Evolutionary conservation across 2,888 invertebrate genomes (phyloP).

Genomic region (Sarcophaga carnaria): DNA sequence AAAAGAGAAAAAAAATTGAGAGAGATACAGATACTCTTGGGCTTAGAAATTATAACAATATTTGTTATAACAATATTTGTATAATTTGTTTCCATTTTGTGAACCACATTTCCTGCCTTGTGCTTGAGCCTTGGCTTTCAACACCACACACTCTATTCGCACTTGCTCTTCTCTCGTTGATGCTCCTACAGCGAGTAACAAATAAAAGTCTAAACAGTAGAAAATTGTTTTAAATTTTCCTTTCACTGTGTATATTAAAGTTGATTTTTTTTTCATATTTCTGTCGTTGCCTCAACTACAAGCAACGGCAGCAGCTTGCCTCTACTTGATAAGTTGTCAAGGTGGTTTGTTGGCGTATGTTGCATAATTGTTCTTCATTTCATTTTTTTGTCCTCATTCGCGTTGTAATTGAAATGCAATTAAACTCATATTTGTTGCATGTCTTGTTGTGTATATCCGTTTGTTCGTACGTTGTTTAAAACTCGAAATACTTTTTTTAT

Average conservation of each 20-base stretch:
- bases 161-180: neutral
- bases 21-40: neutral
- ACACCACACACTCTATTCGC: conserved; percentile 4
- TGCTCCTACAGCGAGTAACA: neutral
- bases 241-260: conserved; percentile 26
- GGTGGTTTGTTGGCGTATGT: neutral
- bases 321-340: no score
- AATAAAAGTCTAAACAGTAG: neutral
- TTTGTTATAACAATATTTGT: conserved; percentile 60
- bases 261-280: no score
- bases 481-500: no score
- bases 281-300: no score
- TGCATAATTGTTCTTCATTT: conserved; percentile 53
- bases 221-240: conserved; percentile 44
- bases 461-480: neutral
- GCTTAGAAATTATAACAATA: conserved; percentile 52
- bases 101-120: neutral
- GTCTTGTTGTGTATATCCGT: conserved; percentile 1
- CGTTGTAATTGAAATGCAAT: conserved; percentile 64
- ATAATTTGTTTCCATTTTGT: conserved; percentile 5
- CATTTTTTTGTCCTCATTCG: neutral
- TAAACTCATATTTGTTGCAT: conserved; percentile 57
- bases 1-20: no score
- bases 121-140: neutral
- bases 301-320: no score